Evolutionary conservation across 1,140 invertebrate species (phyloP), one percentile per base, ranked within the genome.

Genomic region (Leptinotarsa texana): DNA sequence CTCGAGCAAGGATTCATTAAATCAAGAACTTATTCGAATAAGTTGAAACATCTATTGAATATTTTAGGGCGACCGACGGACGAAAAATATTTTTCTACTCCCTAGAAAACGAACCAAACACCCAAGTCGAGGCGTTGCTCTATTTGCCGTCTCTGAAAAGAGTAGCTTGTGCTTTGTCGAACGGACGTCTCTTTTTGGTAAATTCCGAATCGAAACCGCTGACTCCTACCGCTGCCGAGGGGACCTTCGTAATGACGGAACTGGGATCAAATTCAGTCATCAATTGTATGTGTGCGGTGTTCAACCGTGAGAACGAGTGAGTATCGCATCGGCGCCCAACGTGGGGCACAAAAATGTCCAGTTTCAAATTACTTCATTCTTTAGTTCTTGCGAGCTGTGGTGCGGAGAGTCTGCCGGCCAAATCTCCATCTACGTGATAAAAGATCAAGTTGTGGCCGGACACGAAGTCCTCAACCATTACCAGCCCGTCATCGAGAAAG

Each of bases 121-220:
- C 78, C 76, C 91, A 62, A 87, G 89, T 94, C 5, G 87, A 92
- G 69, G 88, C 89, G 62, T 83, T 95, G 47, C 87, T 92, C 22
- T 89, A 91, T 81, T 83, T 94, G 65, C 88, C 90, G 21, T 86
- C 87, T 33, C 86, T 93, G 22, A 89, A 90, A 74, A 86, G 93
- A 66, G 93, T 95, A 76, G 91, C 93, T 66, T 91, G 94, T 47
- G 90, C 92, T 51, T 77, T 93, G 21, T 88, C 90, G 74, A 91
- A 93, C 84, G 94, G 94, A 3, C 89, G 93, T 75, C 87, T 94
- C 63, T 94, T 94, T 83, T 83, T 95, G n/a, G 88, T 92, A 33
- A 87, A 90, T 78, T 88, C 88, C 49, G 88, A 90, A 73, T 85
- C 86, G n/a, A 82, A 89, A 74, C 91, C 91, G 24, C 87, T 84